phyloP scores from a whole-genome alignment of 1,140 invertebrate species.

The Drosophila miranda region DNA sequence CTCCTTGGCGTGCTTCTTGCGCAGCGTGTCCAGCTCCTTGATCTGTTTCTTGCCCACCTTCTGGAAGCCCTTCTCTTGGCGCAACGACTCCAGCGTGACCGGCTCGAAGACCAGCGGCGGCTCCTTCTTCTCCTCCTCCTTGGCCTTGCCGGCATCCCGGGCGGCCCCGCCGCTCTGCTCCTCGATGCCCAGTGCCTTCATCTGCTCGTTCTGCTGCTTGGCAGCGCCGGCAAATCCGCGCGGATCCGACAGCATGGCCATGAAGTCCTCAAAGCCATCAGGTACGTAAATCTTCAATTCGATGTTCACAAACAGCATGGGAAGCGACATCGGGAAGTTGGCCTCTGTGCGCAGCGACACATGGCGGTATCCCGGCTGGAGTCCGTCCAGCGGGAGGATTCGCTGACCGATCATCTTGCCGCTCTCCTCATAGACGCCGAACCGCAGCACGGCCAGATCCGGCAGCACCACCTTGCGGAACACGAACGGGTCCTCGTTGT shows the following conservation, averaged over 20 bases:
- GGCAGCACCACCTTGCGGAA: conserved; percentile 99
- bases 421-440: conserved; percentile 99
- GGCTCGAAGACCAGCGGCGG: conserved; percentile 92
- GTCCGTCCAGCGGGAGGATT: conserved; percentile 97
- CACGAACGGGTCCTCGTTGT: conserved; percentile 99
- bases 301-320: conserved; percentile 99
- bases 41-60: conserved; percentile 98
- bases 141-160: conserved; percentile 83
- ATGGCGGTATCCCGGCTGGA: conserved; percentile 98
- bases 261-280: conserved; percentile 99
- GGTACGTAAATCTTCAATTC: conserved; percentile 99
- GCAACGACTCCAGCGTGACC: conserved; percentile 94
- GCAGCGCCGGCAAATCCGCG: conserved; percentile 94
- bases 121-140: conserved; percentile 89
- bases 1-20: conserved; percentile 97
- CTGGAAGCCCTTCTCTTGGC: conserved; percentile 95
- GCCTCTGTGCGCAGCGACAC: conserved; percentile 98
- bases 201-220: conserved; percentile 93
- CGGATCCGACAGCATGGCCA: conserved; percentile 98
- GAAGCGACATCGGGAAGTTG: conserved; percentile 99
- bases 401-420: conserved; percentile 98
- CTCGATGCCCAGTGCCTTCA: conserved; percentile 97
- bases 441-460: conserved; percentile 97
- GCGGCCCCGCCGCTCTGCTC: conserved; percentile 86
- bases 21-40: conserved; percentile 96